Conservation (phyloP, 2,797 vertebrate species). For the Numenius phaeopus region DNA sequence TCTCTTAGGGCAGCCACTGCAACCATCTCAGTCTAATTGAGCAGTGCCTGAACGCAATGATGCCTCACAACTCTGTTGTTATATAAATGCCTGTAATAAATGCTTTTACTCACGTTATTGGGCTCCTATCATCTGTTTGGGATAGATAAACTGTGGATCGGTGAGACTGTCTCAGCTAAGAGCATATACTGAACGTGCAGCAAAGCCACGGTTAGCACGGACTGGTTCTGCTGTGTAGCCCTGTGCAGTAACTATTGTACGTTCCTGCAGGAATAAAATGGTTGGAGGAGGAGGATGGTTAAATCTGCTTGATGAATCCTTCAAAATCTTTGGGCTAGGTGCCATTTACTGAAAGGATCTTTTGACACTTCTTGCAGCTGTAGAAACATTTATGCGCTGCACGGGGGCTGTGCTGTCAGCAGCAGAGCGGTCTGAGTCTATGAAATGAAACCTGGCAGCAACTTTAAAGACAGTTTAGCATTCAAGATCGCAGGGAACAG, state of each 20-base stretch:
- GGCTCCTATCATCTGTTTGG: neutral
- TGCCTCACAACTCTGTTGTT: neutral
- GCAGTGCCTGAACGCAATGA: neutral
- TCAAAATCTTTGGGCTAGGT: neutral
- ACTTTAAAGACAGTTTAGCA: neutral
- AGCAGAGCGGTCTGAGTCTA: accelerated
- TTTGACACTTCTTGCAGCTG: neutral
- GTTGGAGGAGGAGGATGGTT: neutral
- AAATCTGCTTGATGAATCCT: neutral
- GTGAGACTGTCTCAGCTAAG: neutral
- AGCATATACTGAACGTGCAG: neutral
- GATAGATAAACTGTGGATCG: neutral
- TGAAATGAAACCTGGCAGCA: neutral
- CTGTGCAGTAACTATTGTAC: neutral
- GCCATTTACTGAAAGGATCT: neutral
- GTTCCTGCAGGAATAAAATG: neutral
- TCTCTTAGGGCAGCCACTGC: neutral
- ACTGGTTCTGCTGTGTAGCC: neutral
- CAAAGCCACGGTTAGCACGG: neutral
- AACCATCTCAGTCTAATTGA: neutral
- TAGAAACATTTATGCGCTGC: neutral
- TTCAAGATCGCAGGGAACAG: neutral
- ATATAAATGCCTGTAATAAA: neutral
- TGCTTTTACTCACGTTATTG: neutral
- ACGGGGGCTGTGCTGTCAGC: neutral